Evolutionary conservation across 1,140 invertebrate genomes (phyloP), one percentile per base, ranked within the genome.

Genomic region (Drosophila eugracilis): DNA sequence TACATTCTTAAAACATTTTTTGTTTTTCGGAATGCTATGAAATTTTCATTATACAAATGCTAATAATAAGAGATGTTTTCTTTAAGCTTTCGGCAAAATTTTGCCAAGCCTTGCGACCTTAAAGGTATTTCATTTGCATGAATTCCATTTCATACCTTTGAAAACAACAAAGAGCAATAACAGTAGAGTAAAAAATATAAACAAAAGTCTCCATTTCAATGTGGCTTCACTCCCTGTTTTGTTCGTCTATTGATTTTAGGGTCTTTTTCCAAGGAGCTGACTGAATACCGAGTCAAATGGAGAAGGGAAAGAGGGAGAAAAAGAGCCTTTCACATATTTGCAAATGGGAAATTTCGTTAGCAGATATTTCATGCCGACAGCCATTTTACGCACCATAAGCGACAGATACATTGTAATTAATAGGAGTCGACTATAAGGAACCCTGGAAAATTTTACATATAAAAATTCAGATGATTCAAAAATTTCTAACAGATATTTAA

Each of bases 151-250:
- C 9, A 26, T 26, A 44, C 28, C 30, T 12, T 1, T n/a, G 22
- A 17, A 19, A 41, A 48, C 24, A 60, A 63, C 55, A 60, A 60
- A 17, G n/a, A 45, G 59, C 3, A 30, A 63, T 30, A 30, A 63
- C 30, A 41, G 24, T 12, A 26, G 10, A 28, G 49, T 10, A 63
- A 48, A 65, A 41, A 76, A 50, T 55, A 60, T 54, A 78, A 73
- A 60, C 47, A 54, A 37, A 22, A 50, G 44, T 60, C 48, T 73
- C 22, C 39, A 60, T 78, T 70, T 36, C 47, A 39, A 26, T 34
- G 41, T 41, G 34, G 26, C 32, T 34, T 50, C 19, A 14, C 24
- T 37, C 7, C 45, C 22, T 15, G 7, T 9, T 41, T 34, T 34
- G 28, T 42, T 28, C 5, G 15, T 26, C 49, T 37, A 37, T 62